A percentile compares a stretch with the other conserved stretches of the same genome.
Evolutionary conservation across 2,113 vertebrate species (phyloP).

Genomic region (Isurus oxyrinchus): DNA sequence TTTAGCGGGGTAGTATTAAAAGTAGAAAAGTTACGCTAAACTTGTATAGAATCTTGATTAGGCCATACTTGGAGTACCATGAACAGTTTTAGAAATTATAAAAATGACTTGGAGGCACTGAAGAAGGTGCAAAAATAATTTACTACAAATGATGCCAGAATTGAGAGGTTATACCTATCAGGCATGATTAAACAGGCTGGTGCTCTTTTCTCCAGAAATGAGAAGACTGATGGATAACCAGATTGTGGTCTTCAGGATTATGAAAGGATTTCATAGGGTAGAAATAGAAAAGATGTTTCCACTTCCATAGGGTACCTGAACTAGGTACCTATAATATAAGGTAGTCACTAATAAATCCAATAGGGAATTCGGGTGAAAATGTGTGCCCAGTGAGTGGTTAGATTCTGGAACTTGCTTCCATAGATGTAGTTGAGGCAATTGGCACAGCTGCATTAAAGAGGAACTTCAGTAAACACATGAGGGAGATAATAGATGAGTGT

Average conservation of each 20-base stretch:
- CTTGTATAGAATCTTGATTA: background rate
- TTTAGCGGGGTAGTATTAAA: background rate
- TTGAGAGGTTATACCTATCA: too few species aligned
- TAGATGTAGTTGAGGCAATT: background rate
- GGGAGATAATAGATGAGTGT: background rate
- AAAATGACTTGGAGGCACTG: background rate
- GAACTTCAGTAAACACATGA: background rate
- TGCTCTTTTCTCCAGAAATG: background rate
- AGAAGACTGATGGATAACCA: background rate
- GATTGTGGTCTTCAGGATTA: background rate
- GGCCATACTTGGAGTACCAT: background rate
- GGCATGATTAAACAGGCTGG: too few species aligned
- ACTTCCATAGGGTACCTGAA: background rate
- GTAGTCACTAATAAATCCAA: background rate
- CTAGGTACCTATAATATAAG: too few species aligned
- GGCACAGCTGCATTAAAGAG: background rate
- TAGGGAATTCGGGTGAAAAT: background rate
- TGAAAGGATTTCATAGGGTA: background rate
- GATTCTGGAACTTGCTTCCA: background rate
- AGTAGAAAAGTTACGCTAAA: background rate
- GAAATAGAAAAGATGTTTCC: background rate
- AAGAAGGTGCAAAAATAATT: background rate
- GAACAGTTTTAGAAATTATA: background rate
- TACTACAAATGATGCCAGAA: background rate
- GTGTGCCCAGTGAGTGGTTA: background rate